Evolutionary conservation across 2,797 vertebrate species (phyloP).

Genomic region (Chelidonichthys spinosus): DNA sequence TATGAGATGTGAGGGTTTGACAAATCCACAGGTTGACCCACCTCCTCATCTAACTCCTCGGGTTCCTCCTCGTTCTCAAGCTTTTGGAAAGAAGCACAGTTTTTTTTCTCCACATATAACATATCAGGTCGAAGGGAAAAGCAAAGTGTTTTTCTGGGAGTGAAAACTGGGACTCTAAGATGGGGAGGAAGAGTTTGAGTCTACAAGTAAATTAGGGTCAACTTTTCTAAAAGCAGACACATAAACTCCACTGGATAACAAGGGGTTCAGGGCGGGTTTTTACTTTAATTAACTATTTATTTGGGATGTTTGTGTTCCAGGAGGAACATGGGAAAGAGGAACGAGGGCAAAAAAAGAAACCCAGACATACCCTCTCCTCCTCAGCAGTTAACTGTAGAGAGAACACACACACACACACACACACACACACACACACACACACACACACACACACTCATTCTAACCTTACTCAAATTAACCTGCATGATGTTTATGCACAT

Average conservation of each 20-base stretch:
- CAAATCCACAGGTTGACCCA: constrained; percentile 77
- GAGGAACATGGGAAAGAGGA: not conserved
- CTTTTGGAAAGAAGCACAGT: constrained; percentile 64
- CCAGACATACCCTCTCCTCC: constrained; percentile 84
- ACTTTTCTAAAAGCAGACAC: constrained; percentile 30
- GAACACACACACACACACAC: constrained; percentile 44
- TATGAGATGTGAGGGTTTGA: not conserved
- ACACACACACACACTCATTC: constrained; percentile 38
- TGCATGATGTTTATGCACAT: not conserved
- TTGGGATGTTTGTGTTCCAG: constrained; percentile 6
- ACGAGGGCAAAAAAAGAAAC: not conserved
- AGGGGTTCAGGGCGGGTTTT: constrained; percentile 10
- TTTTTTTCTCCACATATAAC: constrained; percentile 3
- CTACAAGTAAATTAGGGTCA: constrained; percentile 18
- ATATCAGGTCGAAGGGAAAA: not conserved
- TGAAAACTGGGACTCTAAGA: constrained; percentile 2
- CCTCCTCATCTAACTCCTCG: constrained; percentile 82
- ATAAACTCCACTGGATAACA: constrained; percentile 11
- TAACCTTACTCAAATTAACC: not conserved
- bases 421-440: constrained; percentile 50
- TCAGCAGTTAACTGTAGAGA: constrained; percentile 80
- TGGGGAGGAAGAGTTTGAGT: not conserved
- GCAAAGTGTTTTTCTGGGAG: constrained; percentile 2
- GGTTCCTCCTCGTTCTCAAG: constrained; percentile 84
- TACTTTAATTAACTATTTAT: constrained; percentile 13